Conservation (phyloP, 2,888 invertebrate species). For the Lasioglossum malachurum region DNA sequence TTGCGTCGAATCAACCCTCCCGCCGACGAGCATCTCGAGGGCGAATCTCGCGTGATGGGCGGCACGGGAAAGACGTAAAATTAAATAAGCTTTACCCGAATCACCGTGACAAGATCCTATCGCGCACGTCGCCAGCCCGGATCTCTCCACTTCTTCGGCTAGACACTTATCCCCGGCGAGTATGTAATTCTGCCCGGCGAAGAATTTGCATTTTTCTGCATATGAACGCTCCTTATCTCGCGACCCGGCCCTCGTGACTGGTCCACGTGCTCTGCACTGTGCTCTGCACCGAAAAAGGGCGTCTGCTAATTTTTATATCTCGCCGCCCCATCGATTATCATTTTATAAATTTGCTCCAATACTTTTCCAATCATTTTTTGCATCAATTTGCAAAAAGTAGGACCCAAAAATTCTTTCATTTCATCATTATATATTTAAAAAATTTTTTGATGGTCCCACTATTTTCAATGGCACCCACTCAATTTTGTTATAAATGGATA, state of each 20-base stretch:
- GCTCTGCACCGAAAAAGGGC: too few species aligned
- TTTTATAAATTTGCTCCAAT: not conserved
- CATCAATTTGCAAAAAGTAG: too few species aligned
- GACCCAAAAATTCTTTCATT: too few species aligned
- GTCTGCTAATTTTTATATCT: conserved; percentile 1
- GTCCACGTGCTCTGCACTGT: not conserved
- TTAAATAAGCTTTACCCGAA: conserved; percentile 62
- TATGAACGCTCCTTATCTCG: conserved; percentile 36
- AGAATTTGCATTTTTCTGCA: conserved; percentile 57
- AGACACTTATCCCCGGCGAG: conserved; percentile 29
- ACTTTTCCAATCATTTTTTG: not conserved
- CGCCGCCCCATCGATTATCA: not conserved
- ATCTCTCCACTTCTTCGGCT: conserved; percentile 17
- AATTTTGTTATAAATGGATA: too few species aligned
- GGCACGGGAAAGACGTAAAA: conserved; percentile 50
- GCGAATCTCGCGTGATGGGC: conserved; percentile 42
- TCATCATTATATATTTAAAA: too few species aligned
- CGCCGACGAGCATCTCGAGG: not conserved
- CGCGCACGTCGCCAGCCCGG: conserved; percentile 24
- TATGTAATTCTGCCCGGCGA: conserved; percentile 41
- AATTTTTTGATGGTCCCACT: too few species aligned
- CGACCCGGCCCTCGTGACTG: not conserved
- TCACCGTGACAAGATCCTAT: conserved; percentile 54
- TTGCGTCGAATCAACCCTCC: conserved; percentile 24
- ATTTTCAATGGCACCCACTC: too few species aligned